These are phyloP conservation scores for Bombus waltoni DNA, from an alignment of 1,140 invertebrate species.

Conservation along the genomic window DNA sequence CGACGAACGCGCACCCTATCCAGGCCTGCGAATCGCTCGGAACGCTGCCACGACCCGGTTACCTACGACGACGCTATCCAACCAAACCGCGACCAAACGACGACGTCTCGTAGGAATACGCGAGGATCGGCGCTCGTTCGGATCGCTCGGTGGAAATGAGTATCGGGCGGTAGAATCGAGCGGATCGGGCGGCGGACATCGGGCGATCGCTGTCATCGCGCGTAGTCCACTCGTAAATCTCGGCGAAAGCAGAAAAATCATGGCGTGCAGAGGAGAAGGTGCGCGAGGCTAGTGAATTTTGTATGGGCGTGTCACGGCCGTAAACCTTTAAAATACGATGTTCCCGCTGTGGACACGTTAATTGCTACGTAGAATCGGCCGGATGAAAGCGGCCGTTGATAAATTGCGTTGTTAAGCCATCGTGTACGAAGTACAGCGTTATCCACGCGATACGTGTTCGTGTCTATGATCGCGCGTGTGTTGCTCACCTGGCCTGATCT, in stretches of 20 bases:
- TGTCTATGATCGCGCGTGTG: conserved; percentile 47
- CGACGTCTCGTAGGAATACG: too few relatives aligned
- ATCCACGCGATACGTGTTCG: conserved; percentile 56
- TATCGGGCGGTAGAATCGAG: neutral
- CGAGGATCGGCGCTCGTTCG: too few relatives aligned
- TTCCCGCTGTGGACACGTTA: conserved; percentile 77
- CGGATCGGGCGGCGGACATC: neutral
- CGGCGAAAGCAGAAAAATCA: neutral
- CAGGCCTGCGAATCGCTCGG: neutral
- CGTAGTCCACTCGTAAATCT: conserved; percentile 45
- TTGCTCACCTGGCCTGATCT: conserved; percentile 72
- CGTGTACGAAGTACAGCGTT: conserved; percentile 59
- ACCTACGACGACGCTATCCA: neutral
- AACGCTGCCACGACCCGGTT: neutral
- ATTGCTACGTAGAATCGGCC: conserved; percentile 77
- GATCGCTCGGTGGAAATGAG: neutral
- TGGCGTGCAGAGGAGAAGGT: conserved; percentile 34
- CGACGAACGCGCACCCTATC: neutral
- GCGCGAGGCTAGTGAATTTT: conserved; percentile 70
- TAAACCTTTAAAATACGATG: conserved; percentile 79
- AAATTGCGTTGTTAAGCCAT: conserved; percentile 77
- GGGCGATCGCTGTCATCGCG: conserved; percentile 34
- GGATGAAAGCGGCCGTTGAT: conserved; percentile 78
- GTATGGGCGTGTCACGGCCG: conserved; percentile 76
- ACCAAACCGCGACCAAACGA: too few relatives aligned